Evolutionary conservation across 2,797 vertebrate genomes (phyloP).

Genomic region (Echeneis naucrates): DNA sequence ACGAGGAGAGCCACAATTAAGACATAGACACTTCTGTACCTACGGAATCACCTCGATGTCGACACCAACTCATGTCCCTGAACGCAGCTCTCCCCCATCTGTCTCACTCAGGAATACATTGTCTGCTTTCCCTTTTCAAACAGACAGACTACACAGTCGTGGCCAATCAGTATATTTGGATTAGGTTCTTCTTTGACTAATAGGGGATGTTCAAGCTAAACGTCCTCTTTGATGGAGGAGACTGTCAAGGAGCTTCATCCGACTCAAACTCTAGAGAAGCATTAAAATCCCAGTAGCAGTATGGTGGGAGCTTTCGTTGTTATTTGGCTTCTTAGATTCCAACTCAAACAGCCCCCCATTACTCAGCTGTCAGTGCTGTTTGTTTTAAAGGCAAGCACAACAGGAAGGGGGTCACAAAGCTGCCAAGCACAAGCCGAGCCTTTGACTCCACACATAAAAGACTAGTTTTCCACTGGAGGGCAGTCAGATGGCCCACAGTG

Average conservation of each 20-base stretch:
- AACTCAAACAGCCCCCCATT: conserved; percentile 62
- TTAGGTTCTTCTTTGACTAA: conserved; percentile 13
- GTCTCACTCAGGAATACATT: neutral
- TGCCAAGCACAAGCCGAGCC: conserved; percentile 70
- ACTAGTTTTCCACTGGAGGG: conserved; percentile 58
- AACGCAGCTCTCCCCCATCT: neutral
- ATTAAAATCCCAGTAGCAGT: conserved; percentile 31
- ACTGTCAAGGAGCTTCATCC: conserved; percentile 4
- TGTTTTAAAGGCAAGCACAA: conserved; percentile 70
- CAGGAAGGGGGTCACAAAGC: conserved; percentile 74
- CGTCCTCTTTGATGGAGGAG: conserved; percentile 25
- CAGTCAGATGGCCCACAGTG: conserved; percentile 56
- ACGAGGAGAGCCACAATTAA: neutral
- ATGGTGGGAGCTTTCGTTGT: conserved; percentile 55
- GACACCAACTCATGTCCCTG: neutral
- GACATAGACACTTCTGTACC: no score
- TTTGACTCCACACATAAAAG: conserved; percentile 72
- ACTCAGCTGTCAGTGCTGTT: conserved; percentile 73
- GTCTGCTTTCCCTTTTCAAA: neutral
- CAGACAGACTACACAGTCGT: neutral
- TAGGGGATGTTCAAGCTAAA: neutral
- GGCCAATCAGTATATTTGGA: neutral
- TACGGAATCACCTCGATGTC: neutral
- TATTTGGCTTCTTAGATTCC: conserved; percentile 57
- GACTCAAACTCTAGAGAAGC: conserved; percentile 25